Percentiles rank a stretch among this genome's conserved stretches.
Evolutionary conservation across 1,140 invertebrate species (phyloP).

Genomic region (Lordiphosa mommai): DNA sequence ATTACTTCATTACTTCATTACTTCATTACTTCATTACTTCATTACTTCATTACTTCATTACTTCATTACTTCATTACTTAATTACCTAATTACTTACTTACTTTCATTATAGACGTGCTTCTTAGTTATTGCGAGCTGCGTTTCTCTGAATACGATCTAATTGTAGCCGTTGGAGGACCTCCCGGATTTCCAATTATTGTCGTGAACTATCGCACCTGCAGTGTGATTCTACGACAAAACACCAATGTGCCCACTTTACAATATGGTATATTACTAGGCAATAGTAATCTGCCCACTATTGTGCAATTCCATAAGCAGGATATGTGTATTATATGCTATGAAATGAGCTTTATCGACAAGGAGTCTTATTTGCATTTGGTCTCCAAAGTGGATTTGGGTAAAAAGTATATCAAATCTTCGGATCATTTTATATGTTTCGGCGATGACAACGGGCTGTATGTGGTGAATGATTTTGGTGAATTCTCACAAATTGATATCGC

Average conservation of each 20-base stretch:
- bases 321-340: conserved; percentile 43
- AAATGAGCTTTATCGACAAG: conserved; percentile 53
- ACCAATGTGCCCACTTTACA: conserved; percentile 16
- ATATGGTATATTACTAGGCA: not conserved
- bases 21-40: no score
- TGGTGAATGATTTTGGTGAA: conserved; percentile 54
- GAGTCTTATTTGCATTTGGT: conserved; percentile 40
- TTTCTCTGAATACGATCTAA: conserved; percentile 53
- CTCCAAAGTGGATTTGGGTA: conserved; percentile 33
- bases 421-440: conserved; percentile 25
- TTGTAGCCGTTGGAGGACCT: conserved; percentile 43
- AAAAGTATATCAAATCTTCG: conserved; percentile 25
- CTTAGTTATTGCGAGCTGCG: conserved; percentile 32
- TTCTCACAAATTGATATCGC: conserved; percentile 40
- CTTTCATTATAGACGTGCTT: not conserved
- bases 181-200: conserved; percentile 42
- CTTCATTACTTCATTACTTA: no score
- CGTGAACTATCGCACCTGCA: conserved; percentile 54
- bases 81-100: no score
- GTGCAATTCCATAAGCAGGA: conserved; percentile 48
- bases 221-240: conserved; percentile 12
- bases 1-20: no score
- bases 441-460: conserved; percentile 50
- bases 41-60: no score
- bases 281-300: conserved; percentile 32